phyloP scores from a whole-genome alignment of 2,797 vertebrate species.

The Melanotaenia nigrans region DNA sequence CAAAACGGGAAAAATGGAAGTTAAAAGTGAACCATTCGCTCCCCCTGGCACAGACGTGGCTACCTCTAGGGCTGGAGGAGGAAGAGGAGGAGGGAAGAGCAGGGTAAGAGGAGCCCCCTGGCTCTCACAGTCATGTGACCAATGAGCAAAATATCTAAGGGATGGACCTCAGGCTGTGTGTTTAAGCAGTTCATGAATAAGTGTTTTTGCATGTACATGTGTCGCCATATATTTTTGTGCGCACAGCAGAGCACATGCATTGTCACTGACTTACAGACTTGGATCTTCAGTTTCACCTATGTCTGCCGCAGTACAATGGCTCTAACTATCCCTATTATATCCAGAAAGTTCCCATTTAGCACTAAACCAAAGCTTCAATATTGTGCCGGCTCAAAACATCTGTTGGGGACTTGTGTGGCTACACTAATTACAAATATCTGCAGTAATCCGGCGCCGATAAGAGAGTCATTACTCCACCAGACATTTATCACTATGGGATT shows the following conservation, averaged over 20 bases:
- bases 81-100: conserved; percentile 41
- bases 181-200: conserved; percentile 57
- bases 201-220: conserved; percentile 14
- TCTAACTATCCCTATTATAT: conserved; percentile 72
- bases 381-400: conserved; percentile 80
- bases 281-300: conserved; percentile 47
- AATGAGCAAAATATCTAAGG: conserved; percentile 65
- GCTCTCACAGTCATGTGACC: conserved; percentile 67
- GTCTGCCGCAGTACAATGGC: conserved; percentile 65
- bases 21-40: conserved; percentile 79
- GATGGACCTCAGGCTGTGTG: conserved; percentile 76
- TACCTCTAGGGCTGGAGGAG: conserved; percentile 74
- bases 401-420: conserved; percentile 82
- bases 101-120: conserved; percentile 59
- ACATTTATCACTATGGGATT: conserved; percentile 87
- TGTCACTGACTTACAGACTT: conserved; percentile 35
- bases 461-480: conserved; percentile 85
- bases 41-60: conserved; percentile 73
- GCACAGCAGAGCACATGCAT: conserved; percentile 16
- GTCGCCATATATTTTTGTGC: conserved; percentile 20
- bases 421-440: conserved; percentile 86
- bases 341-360: conserved; percentile 79
- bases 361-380: conserved; percentile 74
- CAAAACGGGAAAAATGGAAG: conserved; percentile 77
- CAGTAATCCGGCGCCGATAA: conserved; percentile 85